phyloP scores from a whole-genome alignment of 2,888 invertebrate genomes.

The Macaria notata region DNA sequence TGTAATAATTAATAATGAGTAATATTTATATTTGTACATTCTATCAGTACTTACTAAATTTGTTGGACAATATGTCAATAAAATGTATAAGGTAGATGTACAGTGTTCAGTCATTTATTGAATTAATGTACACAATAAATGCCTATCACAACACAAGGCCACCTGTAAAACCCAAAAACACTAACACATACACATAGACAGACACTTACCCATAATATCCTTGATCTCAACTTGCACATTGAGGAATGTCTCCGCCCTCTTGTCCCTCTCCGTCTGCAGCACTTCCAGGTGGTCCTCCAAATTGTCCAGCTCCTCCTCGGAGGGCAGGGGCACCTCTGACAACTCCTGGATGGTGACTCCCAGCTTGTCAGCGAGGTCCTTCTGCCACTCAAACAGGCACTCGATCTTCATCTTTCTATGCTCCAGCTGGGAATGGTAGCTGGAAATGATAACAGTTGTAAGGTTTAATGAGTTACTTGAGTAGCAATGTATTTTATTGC shows the following conservation, averaged over 20 bases:
- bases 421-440: constrained; percentile 73
- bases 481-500: no score
- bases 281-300: constrained; percentile 82
- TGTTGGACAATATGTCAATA: no score
- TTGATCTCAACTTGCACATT: constrained; percentile 74
- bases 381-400: constrained; percentile 76
- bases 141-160: no score
- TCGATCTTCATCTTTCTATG: constrained; percentile 71
- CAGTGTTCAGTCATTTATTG: no score
- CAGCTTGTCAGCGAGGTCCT: constrained; percentile 76
- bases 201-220: constrained; percentile 72
- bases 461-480: no score
- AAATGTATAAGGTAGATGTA: no score
- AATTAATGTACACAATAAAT: no score
- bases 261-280: constrained; percentile 83
- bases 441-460: constrained; percentile 30
- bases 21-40: no score
- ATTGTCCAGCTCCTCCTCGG: constrained; percentile 82
- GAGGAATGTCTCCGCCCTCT: constrained; percentile 72
- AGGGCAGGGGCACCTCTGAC: constrained; percentile 80
- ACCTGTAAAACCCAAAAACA: no score
- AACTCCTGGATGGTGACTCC: constrained; percentile 78
- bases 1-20: no score
- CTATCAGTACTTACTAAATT: no score
- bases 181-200: not conserved